Conservation (phyloP, 2,888 invertebrate genomes). For the Dimorphilus gyrociliatus region DNA sequence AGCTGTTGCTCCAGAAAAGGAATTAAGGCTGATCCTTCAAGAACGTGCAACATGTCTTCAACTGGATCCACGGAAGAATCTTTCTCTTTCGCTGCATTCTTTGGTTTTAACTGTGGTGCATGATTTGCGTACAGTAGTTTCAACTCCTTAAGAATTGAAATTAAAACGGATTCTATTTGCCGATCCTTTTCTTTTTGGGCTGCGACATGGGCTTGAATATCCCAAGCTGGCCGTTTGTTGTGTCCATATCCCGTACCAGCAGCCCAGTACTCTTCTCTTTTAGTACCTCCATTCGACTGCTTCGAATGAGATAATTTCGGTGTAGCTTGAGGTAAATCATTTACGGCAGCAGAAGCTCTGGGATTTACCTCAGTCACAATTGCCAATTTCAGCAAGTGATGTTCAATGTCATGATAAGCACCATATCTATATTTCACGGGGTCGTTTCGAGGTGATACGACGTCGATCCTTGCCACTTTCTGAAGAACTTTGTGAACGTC, state of each 20-base stretch:
- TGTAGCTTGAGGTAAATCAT: too few species aligned
- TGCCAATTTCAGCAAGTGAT: slow-evolving; percentile 27
- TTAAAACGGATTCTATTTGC: slow-evolving; percentile 19
- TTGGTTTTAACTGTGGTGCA: slow-evolving; percentile 16
- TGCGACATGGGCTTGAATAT: slow-evolving; percentile 27
- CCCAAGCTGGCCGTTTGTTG: slow-evolving; percentile 26
- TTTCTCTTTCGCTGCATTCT: slow-evolving; percentile 2
- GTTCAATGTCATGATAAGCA: slow-evolving; percentile 30
- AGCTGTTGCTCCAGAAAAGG: slow-evolving; percentile 28
- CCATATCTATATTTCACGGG: slow-evolving; percentile 19
- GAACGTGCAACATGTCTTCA: slow-evolving; percentile 20
- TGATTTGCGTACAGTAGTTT: slow-evolving; percentile 18
- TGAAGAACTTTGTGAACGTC: slow-evolving; percentile 31
- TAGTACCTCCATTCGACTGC: slow-evolving; percentile 6
- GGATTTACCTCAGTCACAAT: slow-evolving; percentile 26
- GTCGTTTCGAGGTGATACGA: slow-evolving; percentile 27
- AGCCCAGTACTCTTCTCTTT: slow-evolving; percentile 21
- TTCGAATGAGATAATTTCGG: too few species aligned
- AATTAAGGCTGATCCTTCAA: slow-evolving; percentile 27
- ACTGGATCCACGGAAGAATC: slow-evolving; percentile 14
- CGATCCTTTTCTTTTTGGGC: slow-evolving; percentile 31
- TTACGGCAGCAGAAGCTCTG: too few species aligned
- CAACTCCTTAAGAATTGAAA: slow-evolving; percentile 19
- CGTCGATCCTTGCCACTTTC: slow-evolving; percentile 26
- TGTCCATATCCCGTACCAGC: slow-evolving; percentile 23